Conservation (phyloP, 1,140 invertebrate genomes). For the Maconellicoccus hirsutus region DNA sequence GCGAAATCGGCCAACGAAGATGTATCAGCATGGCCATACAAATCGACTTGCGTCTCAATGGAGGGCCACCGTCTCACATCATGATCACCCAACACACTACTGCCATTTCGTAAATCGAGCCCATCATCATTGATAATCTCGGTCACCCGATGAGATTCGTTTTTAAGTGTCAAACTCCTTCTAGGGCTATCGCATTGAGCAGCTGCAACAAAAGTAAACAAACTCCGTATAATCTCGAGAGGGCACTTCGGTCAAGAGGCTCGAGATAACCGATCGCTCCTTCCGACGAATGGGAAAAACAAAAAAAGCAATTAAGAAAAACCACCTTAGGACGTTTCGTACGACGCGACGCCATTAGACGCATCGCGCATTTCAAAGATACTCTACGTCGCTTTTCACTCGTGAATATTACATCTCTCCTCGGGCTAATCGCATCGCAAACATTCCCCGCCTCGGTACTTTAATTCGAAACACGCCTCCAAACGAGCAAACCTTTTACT, state of each 20-base stretch:
- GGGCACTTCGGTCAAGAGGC: too few species aligned
- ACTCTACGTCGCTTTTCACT: too few species aligned
- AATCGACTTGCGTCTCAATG: constrained; percentile 30
- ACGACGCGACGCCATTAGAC: too few species aligned
- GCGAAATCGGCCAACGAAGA: constrained; percentile 30
- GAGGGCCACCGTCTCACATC: constrained; percentile 30
- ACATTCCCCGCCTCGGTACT: too few species aligned
- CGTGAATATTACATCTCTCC: neutral
- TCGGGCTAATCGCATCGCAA: too few species aligned
- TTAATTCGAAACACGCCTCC: too few species aligned
- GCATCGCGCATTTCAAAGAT: too few species aligned
- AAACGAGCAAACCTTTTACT: too few species aligned
- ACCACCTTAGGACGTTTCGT: too few species aligned
- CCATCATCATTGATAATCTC: neutral
- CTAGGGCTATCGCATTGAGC: constrained; percentile 8
- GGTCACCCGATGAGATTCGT: neutral
- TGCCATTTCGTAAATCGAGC: neutral
- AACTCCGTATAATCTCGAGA: neutral
- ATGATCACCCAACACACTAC: constrained; percentile 24
- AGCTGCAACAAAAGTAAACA: neutral
- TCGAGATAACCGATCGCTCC: too few species aligned
- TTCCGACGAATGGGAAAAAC: too few species aligned
- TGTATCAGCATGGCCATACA: constrained; percentile 31
- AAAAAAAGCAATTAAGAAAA: too few species aligned
- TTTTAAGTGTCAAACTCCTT: neutral